Evolutionary conservation across 2,113 vertebrate species (phyloP).

Genomic region (Pedionomus torquatus): DNA sequence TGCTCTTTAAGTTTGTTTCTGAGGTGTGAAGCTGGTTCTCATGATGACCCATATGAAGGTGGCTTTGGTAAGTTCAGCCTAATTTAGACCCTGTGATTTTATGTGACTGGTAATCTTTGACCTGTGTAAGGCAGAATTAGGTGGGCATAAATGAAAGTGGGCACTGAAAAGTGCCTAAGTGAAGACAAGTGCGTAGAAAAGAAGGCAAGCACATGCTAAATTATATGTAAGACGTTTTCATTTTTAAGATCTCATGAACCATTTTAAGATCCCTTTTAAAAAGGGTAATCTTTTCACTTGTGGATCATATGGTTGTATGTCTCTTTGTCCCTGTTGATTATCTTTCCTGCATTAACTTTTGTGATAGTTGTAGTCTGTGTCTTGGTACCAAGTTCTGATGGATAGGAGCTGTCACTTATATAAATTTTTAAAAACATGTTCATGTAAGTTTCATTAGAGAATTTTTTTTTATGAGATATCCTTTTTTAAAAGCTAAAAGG

Average conservation of each 20-base stretch:
- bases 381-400: background rate
- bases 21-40: background rate
- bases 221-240: background rate
- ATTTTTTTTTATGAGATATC: background rate
- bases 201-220: background rate
- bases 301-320: background rate
- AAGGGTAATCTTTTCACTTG: background rate
- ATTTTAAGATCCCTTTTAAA: fast-evolving
- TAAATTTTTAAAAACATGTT: background rate
- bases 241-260: background rate
- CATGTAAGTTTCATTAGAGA: background rate
- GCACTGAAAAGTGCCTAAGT: background rate
- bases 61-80: background rate
- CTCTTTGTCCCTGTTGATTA: background rate
- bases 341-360: background rate
- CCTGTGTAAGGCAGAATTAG: background rate
- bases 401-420: background rate
- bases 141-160: background rate
- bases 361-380: background rate
- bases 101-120: background rate
- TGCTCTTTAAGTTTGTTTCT: background rate
- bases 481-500: background rate
- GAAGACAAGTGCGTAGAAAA: background rate
- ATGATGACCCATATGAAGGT: background rate
- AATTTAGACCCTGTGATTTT: fast-evolving